A percentile compares a stretch with the other conserved stretches of the same genome.
Evolutionary conservation across 2,888 invertebrate genomes (phyloP).

Genomic region (Lepidochrysops patricia): DNA sequence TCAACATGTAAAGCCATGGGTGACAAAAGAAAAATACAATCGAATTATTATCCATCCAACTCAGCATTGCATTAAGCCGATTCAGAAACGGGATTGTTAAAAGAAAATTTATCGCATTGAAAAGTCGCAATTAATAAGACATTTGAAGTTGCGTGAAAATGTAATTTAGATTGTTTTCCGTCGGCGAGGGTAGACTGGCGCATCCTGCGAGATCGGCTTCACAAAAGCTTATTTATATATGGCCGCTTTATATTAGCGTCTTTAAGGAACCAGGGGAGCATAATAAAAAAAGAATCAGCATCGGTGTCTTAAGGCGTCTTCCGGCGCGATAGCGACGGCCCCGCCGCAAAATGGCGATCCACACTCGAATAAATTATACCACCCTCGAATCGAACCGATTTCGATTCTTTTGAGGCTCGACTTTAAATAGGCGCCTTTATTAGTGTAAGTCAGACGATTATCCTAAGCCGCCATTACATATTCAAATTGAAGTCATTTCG

Average conservation of each 20-base stretch:
- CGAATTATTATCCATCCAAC: constrained; percentile 49
- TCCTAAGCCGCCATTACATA: constrained; percentile 73
- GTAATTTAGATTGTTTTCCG: constrained; percentile 74
- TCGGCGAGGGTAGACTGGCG: constrained; percentile 51
- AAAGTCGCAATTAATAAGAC: constrained; percentile 75
- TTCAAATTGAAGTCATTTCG: constrained; percentile 73
- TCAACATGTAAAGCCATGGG: neutral
- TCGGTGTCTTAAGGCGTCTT: constrained; percentile 72
- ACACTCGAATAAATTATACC: constrained; percentile 72
- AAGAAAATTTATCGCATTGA: constrained; percentile 75
- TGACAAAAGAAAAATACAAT: constrained; percentile 19
- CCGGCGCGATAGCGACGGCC: constrained; percentile 62
- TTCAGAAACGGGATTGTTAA: constrained; percentile 59
- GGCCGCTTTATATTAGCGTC: constrained; percentile 73
- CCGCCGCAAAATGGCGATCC: constrained; percentile 72
- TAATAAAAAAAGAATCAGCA: constrained; percentile 74
- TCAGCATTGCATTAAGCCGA: constrained; percentile 63
- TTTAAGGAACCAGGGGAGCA: constrained; percentile 69
- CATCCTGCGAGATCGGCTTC: constrained; percentile 53
- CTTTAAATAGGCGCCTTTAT: constrained; percentile 69
- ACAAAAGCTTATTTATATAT: constrained; percentile 73
- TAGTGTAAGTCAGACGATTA: constrained; percentile 74
- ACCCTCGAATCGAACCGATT: constrained; percentile 62
- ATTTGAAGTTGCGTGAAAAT: constrained; percentile 76
- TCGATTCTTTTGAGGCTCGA: constrained; percentile 71